Conservation (phyloP, 2,113 vertebrate genomes). For the Boulengeromyrus knoepffleri region DNA sequence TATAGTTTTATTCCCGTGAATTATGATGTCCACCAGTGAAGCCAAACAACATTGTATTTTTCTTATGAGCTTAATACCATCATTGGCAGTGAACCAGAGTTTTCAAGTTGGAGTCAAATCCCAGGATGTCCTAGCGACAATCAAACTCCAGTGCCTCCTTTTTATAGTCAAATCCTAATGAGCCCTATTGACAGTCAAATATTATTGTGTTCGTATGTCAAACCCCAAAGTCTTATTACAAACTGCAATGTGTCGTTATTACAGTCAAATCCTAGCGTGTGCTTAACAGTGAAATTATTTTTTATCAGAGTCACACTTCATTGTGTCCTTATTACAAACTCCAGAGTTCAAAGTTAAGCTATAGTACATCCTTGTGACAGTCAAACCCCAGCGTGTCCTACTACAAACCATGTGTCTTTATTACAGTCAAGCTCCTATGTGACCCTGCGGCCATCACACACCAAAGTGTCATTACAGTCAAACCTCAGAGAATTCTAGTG, state of each 20-base stretch:
- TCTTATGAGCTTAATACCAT: background rate
- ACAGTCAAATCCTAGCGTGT: background rate
- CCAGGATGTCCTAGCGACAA: background rate
- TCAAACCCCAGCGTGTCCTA: background rate
- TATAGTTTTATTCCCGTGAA: background rate
- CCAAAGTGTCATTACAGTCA: background rate
- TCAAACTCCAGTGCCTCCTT: constrained; percentile 19
- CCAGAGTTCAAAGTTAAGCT: constrained; percentile 30
- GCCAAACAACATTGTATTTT: background rate
- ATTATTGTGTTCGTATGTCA: background rate
- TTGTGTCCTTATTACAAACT: constrained; percentile 34
- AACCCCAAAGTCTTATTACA: background rate
- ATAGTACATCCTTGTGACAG: background rate
- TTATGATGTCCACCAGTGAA: background rate
- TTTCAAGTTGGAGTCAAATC: background rate
- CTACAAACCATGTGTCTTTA: background rate
- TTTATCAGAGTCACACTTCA: constrained; percentile 18
- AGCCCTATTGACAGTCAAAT: background rate
- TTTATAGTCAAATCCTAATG: constrained; percentile 20
- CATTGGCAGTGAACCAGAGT: constrained; percentile 18
- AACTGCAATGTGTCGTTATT: background rate
- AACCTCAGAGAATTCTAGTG: background rate
- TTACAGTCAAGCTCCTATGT: background rate
- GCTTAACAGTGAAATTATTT: background rate
- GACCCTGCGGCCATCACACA: background rate